Evolutionary conservation across 2,113 vertebrate genomes (phyloP).

Genomic region (Tragelaphus buxtoni): DNA sequence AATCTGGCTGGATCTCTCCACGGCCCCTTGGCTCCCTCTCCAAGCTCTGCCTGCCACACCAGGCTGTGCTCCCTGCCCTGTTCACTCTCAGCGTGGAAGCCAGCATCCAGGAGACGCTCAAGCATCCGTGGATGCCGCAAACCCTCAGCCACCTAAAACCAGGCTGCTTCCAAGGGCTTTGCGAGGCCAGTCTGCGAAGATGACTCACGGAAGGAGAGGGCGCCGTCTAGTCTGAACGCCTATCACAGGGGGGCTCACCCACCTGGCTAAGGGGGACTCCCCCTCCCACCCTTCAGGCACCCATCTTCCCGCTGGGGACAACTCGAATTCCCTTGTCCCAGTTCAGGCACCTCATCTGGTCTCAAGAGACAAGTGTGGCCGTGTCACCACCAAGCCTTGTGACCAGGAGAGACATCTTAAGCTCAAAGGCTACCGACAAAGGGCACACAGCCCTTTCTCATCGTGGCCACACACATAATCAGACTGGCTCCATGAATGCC

Average conservation of each 20-base stretch:
- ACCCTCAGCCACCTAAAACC: background rate
- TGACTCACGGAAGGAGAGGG: background rate
- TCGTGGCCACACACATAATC: rapidly evolving
- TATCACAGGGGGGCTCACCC: background rate
- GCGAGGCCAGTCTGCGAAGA: background rate
- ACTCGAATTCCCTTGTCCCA: background rate
- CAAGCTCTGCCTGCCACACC: background rate
- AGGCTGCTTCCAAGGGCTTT: background rate
- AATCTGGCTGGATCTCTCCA: background rate
- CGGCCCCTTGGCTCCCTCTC: background rate
- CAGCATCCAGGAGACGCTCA: background rate
- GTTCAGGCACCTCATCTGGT: no score
- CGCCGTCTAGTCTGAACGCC: rapidly evolving
- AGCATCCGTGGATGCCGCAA: background rate
- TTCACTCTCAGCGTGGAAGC: rapidly evolving
- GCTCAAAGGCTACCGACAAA: rapidly evolving
- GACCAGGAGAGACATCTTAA: background rate
- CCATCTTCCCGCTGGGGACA: background rate
- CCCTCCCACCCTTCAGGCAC: background rate
- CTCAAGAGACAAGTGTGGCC: background rate
- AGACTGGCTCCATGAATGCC: rapidly evolving
- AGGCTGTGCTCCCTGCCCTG: background rate
- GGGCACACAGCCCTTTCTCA: background rate
- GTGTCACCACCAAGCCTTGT: background rate
- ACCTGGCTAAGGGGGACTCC: background rate